Base-by-base conservation (phyloP, 37 sponge, comb jelly and placozoan species). In the Halisarca cf. caerulea region DNA sequence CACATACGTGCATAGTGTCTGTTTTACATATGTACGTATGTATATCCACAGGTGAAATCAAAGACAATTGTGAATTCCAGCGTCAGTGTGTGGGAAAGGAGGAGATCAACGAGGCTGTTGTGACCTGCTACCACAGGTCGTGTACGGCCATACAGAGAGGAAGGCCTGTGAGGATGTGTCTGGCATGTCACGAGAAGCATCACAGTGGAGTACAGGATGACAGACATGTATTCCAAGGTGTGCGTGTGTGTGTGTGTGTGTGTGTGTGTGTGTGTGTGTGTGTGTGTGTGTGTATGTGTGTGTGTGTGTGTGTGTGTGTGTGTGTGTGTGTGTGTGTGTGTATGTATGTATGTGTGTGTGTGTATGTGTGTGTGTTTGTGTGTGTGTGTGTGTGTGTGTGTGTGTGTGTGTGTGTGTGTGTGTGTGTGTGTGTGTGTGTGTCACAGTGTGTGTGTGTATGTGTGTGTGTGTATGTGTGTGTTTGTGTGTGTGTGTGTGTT, bases 41-140 rank as follows among this genome's bases (percentile, higher is more conserved):
- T 72, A 3, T 72, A 33, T 62, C 81, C 35, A 4, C 32, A 90
- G 90, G 81, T 79, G 87, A 82, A 0, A 61, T 90, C 33, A 90
- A 90, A 47, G 83, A 77, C 3, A 90, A 90, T 79, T 90, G 90
- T 78, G 90, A 90, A 57, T 86, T 86, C 60, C 89, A 88, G 69
- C 66, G 77, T 4, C 32, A 24, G 40, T 82, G 81, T 40, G 82
- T 66, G n/a, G 82, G 75, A 35, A 69, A 71, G 30, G 30, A 62
- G 0, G 73, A 79, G 45, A 61, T 85, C 38, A 86, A 83, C 41
- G 47, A 55, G 68, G 90, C 90, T 0, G 83, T 71, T 59, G 90
- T 90, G 45, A 90, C 90, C 0, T 90, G 90, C 77, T 90, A 82
- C 58, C 83, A 86, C 59, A 15, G 20, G 42, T 61, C 58, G 70